A percentile compares a stretch with the other conserved stretches of the same genome.
Evolutionary conservation across 2,797 vertebrate genomes (phyloP).

Genomic region (Erethizon dorsatum): DNA sequence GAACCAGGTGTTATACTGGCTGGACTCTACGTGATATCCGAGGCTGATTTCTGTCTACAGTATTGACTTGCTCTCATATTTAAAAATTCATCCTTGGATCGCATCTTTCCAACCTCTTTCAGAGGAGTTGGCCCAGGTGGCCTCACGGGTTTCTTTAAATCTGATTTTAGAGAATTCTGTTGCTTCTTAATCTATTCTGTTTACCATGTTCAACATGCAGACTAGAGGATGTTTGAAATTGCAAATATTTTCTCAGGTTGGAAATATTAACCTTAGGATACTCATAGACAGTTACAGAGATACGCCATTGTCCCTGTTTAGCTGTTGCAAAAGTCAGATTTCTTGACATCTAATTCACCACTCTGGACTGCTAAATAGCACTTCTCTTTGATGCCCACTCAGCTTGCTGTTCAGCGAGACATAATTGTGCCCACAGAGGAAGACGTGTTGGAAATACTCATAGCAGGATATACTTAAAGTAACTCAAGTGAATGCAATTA

Average conservation of each 20-base stretch:
- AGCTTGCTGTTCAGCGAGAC: constrained; percentile 42
- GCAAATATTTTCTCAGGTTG: constrained; percentile 38
- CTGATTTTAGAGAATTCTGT: neutral
- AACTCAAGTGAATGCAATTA: constrained; percentile 56
- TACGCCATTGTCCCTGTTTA: neutral
- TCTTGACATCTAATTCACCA: neutral
- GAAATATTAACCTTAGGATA: constrained; percentile 39
- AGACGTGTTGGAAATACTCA: constrained; percentile 1
- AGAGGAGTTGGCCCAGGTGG: constrained; percentile 27
- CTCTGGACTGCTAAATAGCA: neutral
- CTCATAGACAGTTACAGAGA: neutral
- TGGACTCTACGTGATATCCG: neutral
- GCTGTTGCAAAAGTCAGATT: constrained; percentile 26
- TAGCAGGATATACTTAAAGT: constrained; percentile 35
- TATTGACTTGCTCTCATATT: neutral
- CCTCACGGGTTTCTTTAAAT: neutral
- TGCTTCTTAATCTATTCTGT: neutral
- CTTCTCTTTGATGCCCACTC: neutral
- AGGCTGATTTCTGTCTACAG: neutral
- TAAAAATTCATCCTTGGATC: neutral
- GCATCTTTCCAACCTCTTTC: neutral
- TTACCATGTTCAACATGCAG: neutral
- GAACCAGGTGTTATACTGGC: neutral
- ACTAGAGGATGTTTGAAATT: neutral
- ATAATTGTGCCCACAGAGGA: constrained; percentile 34